These are phyloP conservation scores for Dendrolimus punctatus DNA, from an alignment of 1,140 invertebrate genomes.

Conservation along the genomic window DNA sequence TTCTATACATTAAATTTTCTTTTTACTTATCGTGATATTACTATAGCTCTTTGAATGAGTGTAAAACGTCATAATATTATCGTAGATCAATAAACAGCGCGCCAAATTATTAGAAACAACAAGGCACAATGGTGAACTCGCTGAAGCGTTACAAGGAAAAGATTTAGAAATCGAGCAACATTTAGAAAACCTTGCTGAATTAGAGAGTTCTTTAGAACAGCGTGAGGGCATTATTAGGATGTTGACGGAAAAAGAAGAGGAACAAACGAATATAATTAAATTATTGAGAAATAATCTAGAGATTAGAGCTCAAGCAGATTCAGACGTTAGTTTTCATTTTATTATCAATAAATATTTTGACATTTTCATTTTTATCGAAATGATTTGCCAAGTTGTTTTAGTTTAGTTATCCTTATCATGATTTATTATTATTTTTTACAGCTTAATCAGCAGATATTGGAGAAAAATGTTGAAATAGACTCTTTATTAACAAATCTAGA, in stretches of 20 bases:
- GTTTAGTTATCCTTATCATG: too few species aligned
- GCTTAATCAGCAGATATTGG: constrained; percentile 33
- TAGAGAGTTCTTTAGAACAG: constrained; percentile 32
- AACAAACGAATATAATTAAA: constrained; percentile 46
- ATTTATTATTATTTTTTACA: constrained; percentile 10
- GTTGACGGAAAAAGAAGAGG: constrained; percentile 41
- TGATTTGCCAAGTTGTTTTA: too few species aligned
- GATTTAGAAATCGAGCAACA: constrained; percentile 28
- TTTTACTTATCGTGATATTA: too few species aligned
- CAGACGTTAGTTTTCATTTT: constrained; percentile 22
- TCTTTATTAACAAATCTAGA: constrained; percentile 35
- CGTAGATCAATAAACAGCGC: constrained; percentile 34
- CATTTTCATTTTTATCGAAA: too few species aligned
- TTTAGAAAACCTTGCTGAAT: constrained; percentile 21
- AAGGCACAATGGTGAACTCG: constrained; percentile 30
- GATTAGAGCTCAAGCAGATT: constrained; percentile 27
- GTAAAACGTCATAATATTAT: background rate
- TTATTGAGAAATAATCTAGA: constrained; percentile 39
- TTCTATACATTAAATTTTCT: too few species aligned
- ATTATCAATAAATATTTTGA: background rate
- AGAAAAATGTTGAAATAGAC: constrained; percentile 48
- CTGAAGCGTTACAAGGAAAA: constrained; percentile 34
- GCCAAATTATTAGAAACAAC: constrained; percentile 29
- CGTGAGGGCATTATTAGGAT: constrained; percentile 37
- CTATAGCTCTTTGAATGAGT: background rate